A percentile compares a stretch with the other conserved stretches of the same genome.
These are phyloP conservation scores for Orchesella flavescens DNA, from an alignment of 2,888 invertebrate species.

Conservation along the genomic window DNA sequence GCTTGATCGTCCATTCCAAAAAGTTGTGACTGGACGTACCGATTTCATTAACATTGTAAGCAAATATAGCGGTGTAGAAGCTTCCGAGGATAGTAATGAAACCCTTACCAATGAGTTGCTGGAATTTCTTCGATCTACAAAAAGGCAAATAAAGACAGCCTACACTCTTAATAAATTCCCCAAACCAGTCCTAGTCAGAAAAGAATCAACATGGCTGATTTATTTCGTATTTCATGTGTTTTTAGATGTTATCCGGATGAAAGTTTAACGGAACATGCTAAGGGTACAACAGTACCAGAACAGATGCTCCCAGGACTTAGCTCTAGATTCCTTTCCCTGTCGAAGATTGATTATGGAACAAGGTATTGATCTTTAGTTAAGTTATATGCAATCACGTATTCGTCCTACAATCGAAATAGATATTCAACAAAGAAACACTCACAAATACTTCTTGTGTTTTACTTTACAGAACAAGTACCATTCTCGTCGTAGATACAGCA, in stretches of 20 bases:
- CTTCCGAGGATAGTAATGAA: slow-evolving; percentile 10
- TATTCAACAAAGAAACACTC: too few species aligned
- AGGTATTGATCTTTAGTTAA: too few species aligned
- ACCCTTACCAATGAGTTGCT: slow-evolving; percentile 49
- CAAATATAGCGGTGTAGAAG: slow-evolving; percentile 27
- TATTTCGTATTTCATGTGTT: too few species aligned
- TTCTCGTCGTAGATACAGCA: slow-evolving; percentile 80
- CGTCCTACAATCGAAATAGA: too few species aligned
- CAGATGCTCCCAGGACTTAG: slow-evolving; percentile 34
- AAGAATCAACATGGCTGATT: too few species aligned
- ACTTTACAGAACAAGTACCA: slow-evolving; percentile 80
- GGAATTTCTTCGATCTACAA: slow-evolving; percentile 54
- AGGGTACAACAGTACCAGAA: slow-evolving; percentile 18
- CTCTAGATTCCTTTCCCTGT: slow-evolving; percentile 54
- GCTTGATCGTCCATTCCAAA: slow-evolving; percentile 63
- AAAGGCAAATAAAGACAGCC: slow-evolving; percentile 56
- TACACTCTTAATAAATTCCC: too few species aligned
- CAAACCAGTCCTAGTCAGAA: too few species aligned
- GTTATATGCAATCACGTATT: too few species aligned
- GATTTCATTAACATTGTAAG: slow-evolving; percentile 60
- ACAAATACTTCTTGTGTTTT: too few species aligned
- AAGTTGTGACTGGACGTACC: slow-evolving; percentile 58
- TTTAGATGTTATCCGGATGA: slow-evolving; percentile 49
- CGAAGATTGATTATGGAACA: slow-evolving; percentile 64
- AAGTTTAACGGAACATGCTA: slow-evolving; percentile 46